Conservation (phyloP, 1,140 invertebrate species). For the Eciton burchellii region DNA sequence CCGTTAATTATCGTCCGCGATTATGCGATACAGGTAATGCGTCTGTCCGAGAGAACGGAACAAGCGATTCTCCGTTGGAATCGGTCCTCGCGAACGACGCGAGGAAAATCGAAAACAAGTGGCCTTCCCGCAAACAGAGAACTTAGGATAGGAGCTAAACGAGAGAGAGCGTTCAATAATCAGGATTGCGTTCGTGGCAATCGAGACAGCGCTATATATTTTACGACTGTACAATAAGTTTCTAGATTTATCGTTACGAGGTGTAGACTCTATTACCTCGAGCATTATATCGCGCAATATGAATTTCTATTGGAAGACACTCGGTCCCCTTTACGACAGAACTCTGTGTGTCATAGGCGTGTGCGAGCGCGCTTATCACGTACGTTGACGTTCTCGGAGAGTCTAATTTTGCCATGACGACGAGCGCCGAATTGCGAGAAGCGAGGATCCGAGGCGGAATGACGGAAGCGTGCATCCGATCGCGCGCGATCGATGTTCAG, state of each 20-base stretch:
- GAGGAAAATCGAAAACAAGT: conserved; percentile 37
- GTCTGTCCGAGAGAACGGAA: background rate
- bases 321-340: conserved; percentile 85
- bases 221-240: conserved; percentile 76
- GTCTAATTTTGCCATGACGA: conserved; percentile 83
- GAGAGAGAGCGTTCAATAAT: conserved; percentile 21
- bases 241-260: conserved; percentile 68
- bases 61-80: background rate
- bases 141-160: background rate
- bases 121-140: conserved; percentile 37
- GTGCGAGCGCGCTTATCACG: conserved; percentile 79
- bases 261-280: conserved; percentile 70
- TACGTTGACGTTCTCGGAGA: conserved; percentile 82
- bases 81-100: background rate
- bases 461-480: background rate
- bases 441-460: too few relatives aligned
- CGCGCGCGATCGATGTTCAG: background rate
- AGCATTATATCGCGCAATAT: conserved; percentile 74
- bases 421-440: conserved; percentile 50
- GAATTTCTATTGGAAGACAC: conserved; percentile 81
- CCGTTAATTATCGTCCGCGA: conserved; percentile 13
- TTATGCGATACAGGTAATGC: background rate
- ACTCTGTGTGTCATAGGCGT: conserved; percentile 82
- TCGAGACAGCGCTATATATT: conserved; percentile 57
- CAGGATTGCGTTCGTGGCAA: conserved; percentile 60